Base-by-base conservation (phyloP, 1,140 invertebrate species). In the Protaetia brevitarsis region DNA sequence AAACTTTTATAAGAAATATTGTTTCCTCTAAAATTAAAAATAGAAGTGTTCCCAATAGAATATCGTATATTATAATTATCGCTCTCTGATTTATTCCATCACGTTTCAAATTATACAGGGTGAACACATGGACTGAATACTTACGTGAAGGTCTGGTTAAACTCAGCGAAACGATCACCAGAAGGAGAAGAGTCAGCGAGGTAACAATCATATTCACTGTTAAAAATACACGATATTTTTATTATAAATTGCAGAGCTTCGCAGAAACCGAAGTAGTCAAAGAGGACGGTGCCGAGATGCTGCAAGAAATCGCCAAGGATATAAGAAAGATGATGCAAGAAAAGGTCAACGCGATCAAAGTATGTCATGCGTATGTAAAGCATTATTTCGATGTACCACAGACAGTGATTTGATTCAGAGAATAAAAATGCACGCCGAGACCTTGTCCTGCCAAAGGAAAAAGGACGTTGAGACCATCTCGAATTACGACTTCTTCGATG, bases 401-500 rank as follows among this genome's bases (percentile, higher is more conserved):
- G n/a, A n/a, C n/a, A n/a, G n/a, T n/a, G n/a, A n/a, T n/a, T n/a
- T n/a, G n/a, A n/a, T 66, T 29, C 65, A 76, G 75, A 68, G 66
- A 67, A 76, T 76, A 11, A 70, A 71, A 0, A 69, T 74, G 29
- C 71, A 73, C 64, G 75, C 75, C 1, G 76, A 78, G 65, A 67
- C 71, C 21, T 34, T 78, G 13, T 73, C 74, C 1, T 73, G 69
- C 28, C 63, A 77, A 66, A 58, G 76, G 51, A 75, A 71, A 64
- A 51, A 6, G 29, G 57, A 57, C 3, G 60, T 71, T 36, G 71
- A 71, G 41, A 58, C 56, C 13, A 69, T 69, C 21, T 60, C 60
- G 16, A 65, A 67, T 29, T 72, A 70, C 28, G 31, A 72, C n/a
- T 72, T 63, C 45, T n/a, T 72, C 63, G 65, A 72, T 19, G 66